Conservation (phyloP, 2,797 vertebrate genomes). For the Karalla daura region DNA sequence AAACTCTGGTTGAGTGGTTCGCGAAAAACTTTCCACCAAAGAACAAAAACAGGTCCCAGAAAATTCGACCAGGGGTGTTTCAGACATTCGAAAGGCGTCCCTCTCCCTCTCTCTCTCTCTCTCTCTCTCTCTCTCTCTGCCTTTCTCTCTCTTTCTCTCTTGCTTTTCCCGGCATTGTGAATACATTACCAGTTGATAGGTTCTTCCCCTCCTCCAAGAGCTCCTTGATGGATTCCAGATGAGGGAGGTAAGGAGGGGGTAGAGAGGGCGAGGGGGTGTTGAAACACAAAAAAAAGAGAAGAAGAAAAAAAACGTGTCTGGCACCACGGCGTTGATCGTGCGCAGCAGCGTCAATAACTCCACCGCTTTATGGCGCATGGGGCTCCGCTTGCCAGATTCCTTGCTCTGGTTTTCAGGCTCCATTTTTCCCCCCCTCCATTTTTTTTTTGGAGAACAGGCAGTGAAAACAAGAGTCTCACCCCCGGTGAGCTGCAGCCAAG, state of each 20-base stretch:
- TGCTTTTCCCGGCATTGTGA: constrained; percentile 78
- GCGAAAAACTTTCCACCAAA: constrained; percentile 54
- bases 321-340: constrained; percentile 89
- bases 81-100: constrained; percentile 69
- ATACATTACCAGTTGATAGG: constrained; percentile 85
- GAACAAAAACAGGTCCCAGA: constrained; percentile 64
- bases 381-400: constrained; percentile 79
- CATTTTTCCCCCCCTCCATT: no score
- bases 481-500: constrained; percentile 39
- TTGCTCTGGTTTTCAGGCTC: constrained; percentile 76
- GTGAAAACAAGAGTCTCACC: constrained; percentile 39
- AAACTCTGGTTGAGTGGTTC: constrained; percentile 55
- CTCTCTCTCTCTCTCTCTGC: constrained; percentile 68
- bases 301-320: constrained; percentile 85
- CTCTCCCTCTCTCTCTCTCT: constrained; percentile 69
- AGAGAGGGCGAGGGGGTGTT: constrained; percentile 60
- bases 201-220: constrained; percentile 72
- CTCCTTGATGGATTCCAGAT: constrained; percentile 96
- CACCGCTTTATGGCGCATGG: constrained; percentile 86
- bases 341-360: constrained; percentile 90
- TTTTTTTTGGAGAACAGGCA: constrained; percentile 48
- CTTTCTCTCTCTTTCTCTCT: no score
- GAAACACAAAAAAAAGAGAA: no score
- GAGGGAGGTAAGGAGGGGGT: constrained; percentile 82
- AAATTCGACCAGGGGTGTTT: constrained; percentile 66